Conservation (phyloP, 2,888 invertebrate species). For the Lasioglossum morio region DNA sequence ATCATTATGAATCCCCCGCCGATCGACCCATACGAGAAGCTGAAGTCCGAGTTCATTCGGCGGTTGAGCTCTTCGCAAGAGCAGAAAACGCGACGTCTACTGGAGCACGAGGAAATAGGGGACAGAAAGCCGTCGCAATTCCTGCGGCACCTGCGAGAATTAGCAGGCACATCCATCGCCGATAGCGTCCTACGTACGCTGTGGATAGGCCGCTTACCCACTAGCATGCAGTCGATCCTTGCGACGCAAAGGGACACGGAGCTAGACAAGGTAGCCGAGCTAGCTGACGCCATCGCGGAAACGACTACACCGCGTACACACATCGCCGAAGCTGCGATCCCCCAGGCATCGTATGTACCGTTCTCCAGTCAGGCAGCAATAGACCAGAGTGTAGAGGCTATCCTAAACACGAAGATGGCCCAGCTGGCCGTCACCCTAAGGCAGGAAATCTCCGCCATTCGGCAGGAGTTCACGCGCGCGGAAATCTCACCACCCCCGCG, state of each 20-base stretch:
- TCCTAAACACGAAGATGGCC: too few species aligned
- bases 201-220: background rate
- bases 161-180: background rate
- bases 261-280: background rate
- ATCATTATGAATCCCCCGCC: background rate
- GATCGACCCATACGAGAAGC: background rate
- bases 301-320: background rate
- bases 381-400: too few species aligned
- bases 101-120: conserved; percentile 31
- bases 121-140: conserved; percentile 31
- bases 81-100: conserved; percentile 2
- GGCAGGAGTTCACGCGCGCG: too few species aligned
- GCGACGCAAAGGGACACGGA: background rate
- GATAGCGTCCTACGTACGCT: background rate
- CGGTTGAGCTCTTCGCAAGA: conserved; percentile 9
- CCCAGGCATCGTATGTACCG: too few species aligned
- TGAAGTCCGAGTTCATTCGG: background rate
- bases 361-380: too few species aligned
- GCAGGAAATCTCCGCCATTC: too few species aligned
- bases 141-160: background rate
- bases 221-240: background rate
- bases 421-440: too few species aligned
- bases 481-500: too few species aligned
- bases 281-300: background rate
- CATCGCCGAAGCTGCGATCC: too few species aligned